Percentiles rank a stretch among this genome's conserved stretches.
Evolutionary conservation across 1,140 invertebrate genomes (phyloP).

Genomic region (Sycobia sp.): DNA sequence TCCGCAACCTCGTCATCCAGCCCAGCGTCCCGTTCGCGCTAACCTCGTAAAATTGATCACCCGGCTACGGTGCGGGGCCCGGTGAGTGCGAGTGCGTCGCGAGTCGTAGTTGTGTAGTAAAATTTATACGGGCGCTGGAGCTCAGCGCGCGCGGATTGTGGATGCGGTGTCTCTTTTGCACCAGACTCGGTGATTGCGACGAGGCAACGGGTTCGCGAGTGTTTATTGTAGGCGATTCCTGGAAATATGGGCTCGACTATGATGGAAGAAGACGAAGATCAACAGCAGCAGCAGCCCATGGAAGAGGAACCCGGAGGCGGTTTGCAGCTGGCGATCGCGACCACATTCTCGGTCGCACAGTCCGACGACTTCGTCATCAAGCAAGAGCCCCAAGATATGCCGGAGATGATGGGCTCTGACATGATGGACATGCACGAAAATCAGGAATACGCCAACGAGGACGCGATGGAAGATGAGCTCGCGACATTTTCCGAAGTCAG

Average conservation of each 20-base stretch:
- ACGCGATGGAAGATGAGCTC: not conserved
- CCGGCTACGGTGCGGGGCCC: too few species aligned
- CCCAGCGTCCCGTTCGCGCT: too few species aligned
- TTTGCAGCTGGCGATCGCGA: conserved; percentile 4
- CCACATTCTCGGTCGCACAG: conserved; percentile 10
- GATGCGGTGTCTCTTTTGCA: too few species aligned
- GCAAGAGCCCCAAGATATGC: conserved; percentile 18
- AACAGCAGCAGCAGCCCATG: not conserved
- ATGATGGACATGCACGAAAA: not conserved
- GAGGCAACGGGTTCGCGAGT: too few species aligned
- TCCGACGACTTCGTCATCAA: conserved; percentile 31
- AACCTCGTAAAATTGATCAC: too few species aligned
- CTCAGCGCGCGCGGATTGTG: too few species aligned
- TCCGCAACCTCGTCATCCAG: too few species aligned
- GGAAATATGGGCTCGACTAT: not conserved
- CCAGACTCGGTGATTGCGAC: too few species aligned
- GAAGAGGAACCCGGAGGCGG: conserved; percentile 10
- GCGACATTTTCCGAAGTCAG: not conserved
- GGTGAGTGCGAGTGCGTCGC: too few species aligned
- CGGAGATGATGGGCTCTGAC: conserved; percentile 1
- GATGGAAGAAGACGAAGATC: conserved; percentile 23
- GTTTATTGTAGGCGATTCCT: too few species aligned
- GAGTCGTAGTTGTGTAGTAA: too few species aligned
- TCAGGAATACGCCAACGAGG: not conserved
- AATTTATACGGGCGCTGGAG: too few species aligned